Evolutionary conservation across 2,888 invertebrate genomes (phyloP), one percentile per base, ranked within the genome.

Genomic region (Lathronympha strigana): DNA sequence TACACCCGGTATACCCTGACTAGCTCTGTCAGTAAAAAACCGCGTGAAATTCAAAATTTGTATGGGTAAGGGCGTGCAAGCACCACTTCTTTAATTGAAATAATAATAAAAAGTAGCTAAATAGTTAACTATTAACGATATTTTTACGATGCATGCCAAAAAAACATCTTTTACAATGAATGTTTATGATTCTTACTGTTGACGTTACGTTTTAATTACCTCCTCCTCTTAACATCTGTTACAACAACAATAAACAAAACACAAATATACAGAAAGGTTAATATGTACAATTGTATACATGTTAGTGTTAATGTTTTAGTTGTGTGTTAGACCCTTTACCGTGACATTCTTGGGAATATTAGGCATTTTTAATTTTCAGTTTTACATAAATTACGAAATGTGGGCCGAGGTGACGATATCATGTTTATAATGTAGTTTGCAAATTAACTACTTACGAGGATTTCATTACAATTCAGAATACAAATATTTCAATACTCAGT

Each of bases 201-300:
- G n/a, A n/a, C n/a, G n/a, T n/a, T n/a, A n/a, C n/a, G 17, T 6
- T 43, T 19, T 49, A 62, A 11, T 63, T 63, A 63, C 63, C 63
- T 63, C 33, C 13, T 33, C 50, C 54, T 63, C 15, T 33, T 13
- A 33, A 31, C 21, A 57, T 43, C 63, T 63, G 57, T 36, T 43
- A 51, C 50, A 43, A 51, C 19, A 57, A 63, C 38, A 63, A 55
- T 50, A 57, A 50, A 63, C 25, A 61, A n/a, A 23, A 61, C 55
- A 63, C 33, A 57, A 28, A 28, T 57, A 57, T 43, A 57, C 57
- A 57, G 21, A 49, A 25, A 40, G 17, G 54, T 55, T 55, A 55
- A 40, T 50, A 40, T 25, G 57, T 50, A 50, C 57, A 57, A 28
- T 43, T 43, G 9, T 50, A 23, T 51, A 38, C 38, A 38, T 25